These are phyloP conservation scores for Hylyphantes graminicola DNA, from an alignment of 1,140 invertebrate species.

Conservation along the genomic window DNA sequence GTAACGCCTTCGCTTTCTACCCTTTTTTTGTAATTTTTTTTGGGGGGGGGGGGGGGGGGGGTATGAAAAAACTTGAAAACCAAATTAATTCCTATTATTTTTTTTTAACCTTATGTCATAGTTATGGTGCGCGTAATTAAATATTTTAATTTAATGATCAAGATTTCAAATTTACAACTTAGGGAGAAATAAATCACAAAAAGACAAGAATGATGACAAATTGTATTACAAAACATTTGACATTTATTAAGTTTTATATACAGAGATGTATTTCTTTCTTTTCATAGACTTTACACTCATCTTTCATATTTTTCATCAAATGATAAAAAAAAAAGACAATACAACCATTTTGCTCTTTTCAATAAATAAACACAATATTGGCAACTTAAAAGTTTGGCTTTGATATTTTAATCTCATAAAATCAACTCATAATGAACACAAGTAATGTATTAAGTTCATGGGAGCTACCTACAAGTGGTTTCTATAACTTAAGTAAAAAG, in stretches of 20 bases:
- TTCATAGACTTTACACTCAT: conserved; percentile 23
- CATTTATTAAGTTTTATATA: conserved; percentile 50
- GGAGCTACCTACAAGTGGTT: too few relatives aligned
- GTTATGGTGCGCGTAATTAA: too few relatives aligned
- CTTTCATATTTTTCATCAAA: not conserved
- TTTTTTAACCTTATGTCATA: too few relatives aligned
- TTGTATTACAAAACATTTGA: conserved; percentile 32
- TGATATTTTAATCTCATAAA: not conserved
- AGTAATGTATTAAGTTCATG: too few relatives aligned
- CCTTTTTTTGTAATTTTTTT: too few relatives aligned
- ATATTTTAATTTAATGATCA: too few relatives aligned
- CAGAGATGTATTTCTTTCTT: conserved; percentile 12
- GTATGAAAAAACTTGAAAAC: too few relatives aligned
- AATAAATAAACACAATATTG: conserved; percentile 58
- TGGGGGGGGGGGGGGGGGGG: too few relatives aligned
- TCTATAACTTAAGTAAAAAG: too few relatives aligned
- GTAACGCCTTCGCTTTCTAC: too few relatives aligned
- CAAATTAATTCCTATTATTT: too few relatives aligned
- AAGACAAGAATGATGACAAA: not conserved
- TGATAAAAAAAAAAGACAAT: not conserved
- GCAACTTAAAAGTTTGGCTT: conserved; percentile 54
- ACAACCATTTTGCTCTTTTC: not conserved
- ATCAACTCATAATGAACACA: too few relatives aligned
- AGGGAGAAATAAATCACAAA: not conserved
- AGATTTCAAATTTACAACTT: not conserved